Conservation (phyloP, 2,888 invertebrate genomes). For the Chrysodeixis includens region DNA sequence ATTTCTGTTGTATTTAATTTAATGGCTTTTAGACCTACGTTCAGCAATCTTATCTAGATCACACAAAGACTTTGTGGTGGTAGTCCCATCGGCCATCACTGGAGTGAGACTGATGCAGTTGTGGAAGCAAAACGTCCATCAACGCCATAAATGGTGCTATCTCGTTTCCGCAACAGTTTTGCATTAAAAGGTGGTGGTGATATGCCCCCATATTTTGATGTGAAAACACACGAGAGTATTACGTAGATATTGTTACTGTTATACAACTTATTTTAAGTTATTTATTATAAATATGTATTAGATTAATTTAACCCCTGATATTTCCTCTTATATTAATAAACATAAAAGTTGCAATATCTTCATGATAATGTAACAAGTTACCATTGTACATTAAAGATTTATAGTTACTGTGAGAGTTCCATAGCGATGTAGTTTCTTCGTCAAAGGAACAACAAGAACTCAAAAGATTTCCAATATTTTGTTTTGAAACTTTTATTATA, state of each 20-base stretch:
- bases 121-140: too few relatives aligned
- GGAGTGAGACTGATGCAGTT: too few relatives aligned
- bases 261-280: not conserved
- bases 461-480: too few relatives aligned
- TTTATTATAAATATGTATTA: conserved; percentile 4
- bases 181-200: too few relatives aligned
- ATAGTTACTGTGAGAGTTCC: not conserved
- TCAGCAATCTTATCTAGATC: not conserved
- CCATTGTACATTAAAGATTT: not conserved
- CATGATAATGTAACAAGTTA: not conserved
- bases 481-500: too few relatives aligned
- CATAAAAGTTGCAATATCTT: not conserved
- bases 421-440: not conserved
- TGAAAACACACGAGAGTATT: too few relatives aligned
- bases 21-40: not conserved
- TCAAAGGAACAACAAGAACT: not conserved
- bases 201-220: too few relatives aligned
- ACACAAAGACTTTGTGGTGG: too few relatives aligned
- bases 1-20: not conserved
- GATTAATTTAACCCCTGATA: not conserved
- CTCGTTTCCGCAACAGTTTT: too few relatives aligned
- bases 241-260: conserved; percentile 1
- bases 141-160: too few relatives aligned
- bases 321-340: not conserved
- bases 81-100: too few relatives aligned